Evolutionary conservation across 2,113 vertebrate genomes (phyloP).

Genomic region (Mesocricetus auratus): DNA sequence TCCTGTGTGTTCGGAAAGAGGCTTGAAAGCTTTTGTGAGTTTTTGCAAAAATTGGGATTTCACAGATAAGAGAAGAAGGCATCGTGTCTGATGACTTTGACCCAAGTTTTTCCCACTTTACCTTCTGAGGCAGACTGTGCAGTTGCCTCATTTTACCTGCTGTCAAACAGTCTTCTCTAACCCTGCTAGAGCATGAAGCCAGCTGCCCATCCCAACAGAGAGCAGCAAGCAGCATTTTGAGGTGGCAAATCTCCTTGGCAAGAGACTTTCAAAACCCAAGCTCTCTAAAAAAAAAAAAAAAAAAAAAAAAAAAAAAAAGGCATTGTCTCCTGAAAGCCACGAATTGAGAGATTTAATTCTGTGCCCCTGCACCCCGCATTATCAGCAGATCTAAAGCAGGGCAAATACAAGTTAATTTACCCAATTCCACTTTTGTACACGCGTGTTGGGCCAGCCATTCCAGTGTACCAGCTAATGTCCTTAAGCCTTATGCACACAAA

Average conservation of each 20-base stretch:
- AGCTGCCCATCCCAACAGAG: conserved; percentile 76
- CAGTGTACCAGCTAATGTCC: conserved; percentile 83
- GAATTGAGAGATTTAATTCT: conserved; percentile 93
- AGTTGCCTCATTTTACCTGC: conserved; percentile 33
- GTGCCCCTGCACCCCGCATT: conserved; percentile 91
- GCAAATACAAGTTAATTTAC: conserved; percentile 93
- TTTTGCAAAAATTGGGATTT: background rate
- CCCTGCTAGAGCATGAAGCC: conserved; percentile 84
- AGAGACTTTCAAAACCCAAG: conserved; percentile 90
- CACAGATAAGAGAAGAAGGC: background rate
- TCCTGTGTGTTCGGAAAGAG: conserved; percentile 16
- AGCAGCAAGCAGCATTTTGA: conserved; percentile 73
- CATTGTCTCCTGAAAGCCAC: conserved; percentile 90
- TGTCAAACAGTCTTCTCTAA: conserved; percentile 74
- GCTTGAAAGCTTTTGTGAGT: conserved; percentile 46
- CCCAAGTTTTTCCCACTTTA: conserved; percentile 23
- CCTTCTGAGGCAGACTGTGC: background rate
- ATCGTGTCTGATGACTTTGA: background rate
- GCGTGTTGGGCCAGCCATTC: conserved; percentile 86
- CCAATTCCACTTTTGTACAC: conserved; percentile 89
- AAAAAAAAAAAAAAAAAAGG: conserved; percentile 90
- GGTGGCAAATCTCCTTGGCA: conserved; percentile 84
- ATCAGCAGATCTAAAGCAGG: conserved; percentile 90
- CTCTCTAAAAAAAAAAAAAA: conserved; percentile 90
- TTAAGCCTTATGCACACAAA: conserved; percentile 82